A percentile compares a stretch with the other conserved stretches of the same genome.
Conservation (phyloP, 2,888 invertebrate genomes). For the Mesopsocus fuscifrons region DNA sequence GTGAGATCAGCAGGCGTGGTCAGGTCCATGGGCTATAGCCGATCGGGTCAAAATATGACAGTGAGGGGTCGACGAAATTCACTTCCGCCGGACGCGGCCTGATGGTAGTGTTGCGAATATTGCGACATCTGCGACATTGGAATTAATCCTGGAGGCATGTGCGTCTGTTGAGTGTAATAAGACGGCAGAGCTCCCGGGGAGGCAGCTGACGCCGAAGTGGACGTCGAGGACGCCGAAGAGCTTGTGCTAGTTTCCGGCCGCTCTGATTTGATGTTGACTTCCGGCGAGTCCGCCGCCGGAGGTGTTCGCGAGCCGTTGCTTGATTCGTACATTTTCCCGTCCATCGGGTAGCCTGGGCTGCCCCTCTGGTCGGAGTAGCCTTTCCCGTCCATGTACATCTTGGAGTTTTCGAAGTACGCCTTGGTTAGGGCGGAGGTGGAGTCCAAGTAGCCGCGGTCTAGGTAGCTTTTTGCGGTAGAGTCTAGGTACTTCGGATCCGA, state of each 20-base stretch:
- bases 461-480: constrained; percentile 32
- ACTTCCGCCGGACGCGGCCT: constrained; percentile 25
- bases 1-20: constrained; percentile 10
- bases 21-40: constrained; percentile 15
- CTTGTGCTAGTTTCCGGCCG: constrained; percentile 21
- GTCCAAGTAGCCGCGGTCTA: constrained; percentile 47
- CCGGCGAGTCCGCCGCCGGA: constrained; percentile 14
- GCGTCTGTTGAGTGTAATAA: constrained; percentile 26
- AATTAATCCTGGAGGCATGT: constrained; percentile 14
- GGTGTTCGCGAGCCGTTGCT: constrained; percentile 12
- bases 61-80: constrained; percentile 57
- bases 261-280: constrained; percentile 18
- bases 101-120: constrained; percentile 14
- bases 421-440: constrained; percentile 44
- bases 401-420: constrained; percentile 46
- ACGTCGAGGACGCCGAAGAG: constrained; percentile 34
- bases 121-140: constrained; percentile 15
- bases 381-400: constrained; percentile 55
- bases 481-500: constrained; percentile 47
- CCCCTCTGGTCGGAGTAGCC: constrained; percentile 44
- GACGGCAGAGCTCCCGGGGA: constrained; percentile 36
- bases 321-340: constrained; percentile 11
- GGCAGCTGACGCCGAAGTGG: constrained; percentile 40
- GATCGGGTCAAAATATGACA: constrained; percentile 66
- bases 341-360: constrained; percentile 11